A percentile compares a stretch with the other conserved stretches of the same genome.
phyloP scores from a whole-genome alignment of 2,113 vertebrate genomes.

The Heliornis fulica region DNA sequence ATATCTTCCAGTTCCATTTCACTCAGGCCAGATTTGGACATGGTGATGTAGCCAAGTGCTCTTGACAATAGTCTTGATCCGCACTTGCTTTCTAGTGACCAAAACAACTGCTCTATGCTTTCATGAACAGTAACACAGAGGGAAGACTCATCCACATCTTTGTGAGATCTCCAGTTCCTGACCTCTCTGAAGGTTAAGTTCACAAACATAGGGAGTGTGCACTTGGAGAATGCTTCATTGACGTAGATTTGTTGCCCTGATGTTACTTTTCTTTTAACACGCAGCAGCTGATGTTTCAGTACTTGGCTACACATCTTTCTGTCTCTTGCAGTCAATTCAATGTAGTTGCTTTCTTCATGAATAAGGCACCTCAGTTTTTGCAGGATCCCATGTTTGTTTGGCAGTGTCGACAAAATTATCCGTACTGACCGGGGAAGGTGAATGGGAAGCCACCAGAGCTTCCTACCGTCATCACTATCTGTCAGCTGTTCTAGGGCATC shows the following conservation, averaged over 20 bases:
- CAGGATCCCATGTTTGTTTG: conserved; percentile 94
- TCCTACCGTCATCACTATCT: conserved; percentile 90
- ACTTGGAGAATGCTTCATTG: conserved; percentile 94
- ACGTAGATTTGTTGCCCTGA: conserved; percentile 99
- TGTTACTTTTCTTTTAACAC: conserved; percentile 94
- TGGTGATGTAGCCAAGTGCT: conserved; percentile 95
- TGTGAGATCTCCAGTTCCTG: conserved; percentile 94
- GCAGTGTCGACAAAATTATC: conserved; percentile 93
- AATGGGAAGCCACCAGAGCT: conserved; percentile 96
- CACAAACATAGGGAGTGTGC: conserved; percentile 97
- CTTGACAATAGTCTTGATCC: conserved; percentile 89
- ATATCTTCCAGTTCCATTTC: conserved; percentile 97
- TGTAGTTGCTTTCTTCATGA: conserved; percentile 88
- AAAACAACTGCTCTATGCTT: conserved; percentile 96
- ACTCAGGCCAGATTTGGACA: conserved; percentile 92
- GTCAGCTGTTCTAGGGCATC: conserved; percentile 94
- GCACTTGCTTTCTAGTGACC: conserved; percentile 89
- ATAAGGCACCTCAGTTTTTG: conserved; percentile 93
- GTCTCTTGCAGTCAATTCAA: conserved; percentile 89
- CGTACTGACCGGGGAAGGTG: conserved; percentile 93
- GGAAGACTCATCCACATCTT: conserved; percentile 93
- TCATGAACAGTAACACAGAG: conserved; percentile 94
- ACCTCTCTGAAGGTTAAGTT: conserved; percentile 96
- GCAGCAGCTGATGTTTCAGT: conserved; percentile 92
- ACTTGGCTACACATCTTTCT: conserved; percentile 97